Percentiles rank a stretch among this genome's conserved stretches.
phyloP scores from a whole-genome alignment of 2,797 vertebrate species.

The Sebastes trivittatus region DNA sequence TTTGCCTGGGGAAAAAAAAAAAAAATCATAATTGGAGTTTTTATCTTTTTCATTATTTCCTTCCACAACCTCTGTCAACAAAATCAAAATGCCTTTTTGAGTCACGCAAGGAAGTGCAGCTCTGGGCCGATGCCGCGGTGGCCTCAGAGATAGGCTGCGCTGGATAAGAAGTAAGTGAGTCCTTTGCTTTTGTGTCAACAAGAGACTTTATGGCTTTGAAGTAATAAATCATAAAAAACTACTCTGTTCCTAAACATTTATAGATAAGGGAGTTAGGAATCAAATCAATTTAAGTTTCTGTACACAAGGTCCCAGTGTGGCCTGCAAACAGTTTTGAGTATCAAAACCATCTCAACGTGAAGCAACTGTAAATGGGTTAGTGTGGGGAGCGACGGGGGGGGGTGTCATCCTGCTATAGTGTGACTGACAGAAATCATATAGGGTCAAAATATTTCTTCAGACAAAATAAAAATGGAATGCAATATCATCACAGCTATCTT shows the following conservation, averaged over 20 bases:
- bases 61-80: conserved; percentile 82
- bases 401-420: conserved; percentile 37
- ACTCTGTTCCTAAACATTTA: conserved; percentile 86
- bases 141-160: conserved; percentile 71
- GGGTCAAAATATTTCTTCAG: conserved; percentile 14
- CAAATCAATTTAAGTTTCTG: conserved; percentile 88
- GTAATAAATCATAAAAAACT: conserved; percentile 92
- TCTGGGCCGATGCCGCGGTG: conserved; percentile 57
- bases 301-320: conserved; percentile 79
- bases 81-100: conserved; percentile 81
- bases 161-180: conserved; percentile 75
- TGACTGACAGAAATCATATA: conserved; percentile 47
- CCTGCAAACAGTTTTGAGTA: conserved; percentile 77
- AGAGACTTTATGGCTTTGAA: conserved; percentile 83
- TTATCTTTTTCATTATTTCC: conserved; percentile 85
- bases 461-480: not conserved
- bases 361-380: conserved; percentile 82
- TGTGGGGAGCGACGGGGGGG: conserved; percentile 18
- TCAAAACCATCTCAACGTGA: conserved; percentile 79
- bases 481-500: not conserved
- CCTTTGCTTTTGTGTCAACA: conserved; percentile 80
- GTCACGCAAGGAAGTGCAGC: conserved; percentile 59
- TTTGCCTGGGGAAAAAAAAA: conserved; percentile 42
- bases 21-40: conserved; percentile 83
- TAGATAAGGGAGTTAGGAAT: conserved; percentile 89